Conservation (phyloP, 2,113 vertebrate species). For the Notarius quadriscutis region DNA sequence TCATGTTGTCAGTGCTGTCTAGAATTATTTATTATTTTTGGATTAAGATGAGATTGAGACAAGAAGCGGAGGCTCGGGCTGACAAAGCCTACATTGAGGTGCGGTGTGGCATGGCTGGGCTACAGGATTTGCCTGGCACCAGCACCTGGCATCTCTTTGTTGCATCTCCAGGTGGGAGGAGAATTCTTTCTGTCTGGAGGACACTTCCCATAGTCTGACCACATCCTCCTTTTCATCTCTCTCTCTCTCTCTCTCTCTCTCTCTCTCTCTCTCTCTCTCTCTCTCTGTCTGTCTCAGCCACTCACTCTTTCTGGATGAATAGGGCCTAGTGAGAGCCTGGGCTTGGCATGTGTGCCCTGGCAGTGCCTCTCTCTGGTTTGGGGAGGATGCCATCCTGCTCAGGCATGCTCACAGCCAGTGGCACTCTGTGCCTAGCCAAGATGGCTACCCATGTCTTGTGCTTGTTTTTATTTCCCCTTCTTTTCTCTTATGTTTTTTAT, state of each 20-base stretch:
- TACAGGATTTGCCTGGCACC: slow-evolving; percentile 10
- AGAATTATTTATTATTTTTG: slow-evolving; percentile 46
- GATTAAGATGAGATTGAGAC: slow-evolving; percentile 29
- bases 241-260: not conserved
- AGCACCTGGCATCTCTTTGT: slow-evolving; percentile 47
- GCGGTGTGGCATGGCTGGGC: slow-evolving; percentile 7
- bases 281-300: slow-evolving; percentile 1
- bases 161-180: slow-evolving; percentile 31
- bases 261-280: not conserved
- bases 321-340: slow-evolving; percentile 39
- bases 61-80: slow-evolving; percentile 15
- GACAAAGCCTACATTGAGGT: slow-evolving; percentile 56
- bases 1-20: slow-evolving; percentile 32
- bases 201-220: slow-evolving; percentile 48
- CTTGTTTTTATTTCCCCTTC: slow-evolving; percentile 10
- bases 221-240: slow-evolving; percentile 47
- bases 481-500: not conserved
- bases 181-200: slow-evolving; percentile 49
- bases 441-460: slow-evolving; percentile 60
- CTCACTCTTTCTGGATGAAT: slow-evolving; percentile 41
- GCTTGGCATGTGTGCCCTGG: slow-evolving; percentile 47
- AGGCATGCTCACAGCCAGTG: slow-evolving; percentile 64
- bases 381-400: slow-evolving; percentile 63
- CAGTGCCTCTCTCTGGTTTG: slow-evolving; percentile 57
- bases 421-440: slow-evolving; percentile 58